Conservation (phyloP, 2,113 vertebrate species). For the Cairina moschata region DNA sequence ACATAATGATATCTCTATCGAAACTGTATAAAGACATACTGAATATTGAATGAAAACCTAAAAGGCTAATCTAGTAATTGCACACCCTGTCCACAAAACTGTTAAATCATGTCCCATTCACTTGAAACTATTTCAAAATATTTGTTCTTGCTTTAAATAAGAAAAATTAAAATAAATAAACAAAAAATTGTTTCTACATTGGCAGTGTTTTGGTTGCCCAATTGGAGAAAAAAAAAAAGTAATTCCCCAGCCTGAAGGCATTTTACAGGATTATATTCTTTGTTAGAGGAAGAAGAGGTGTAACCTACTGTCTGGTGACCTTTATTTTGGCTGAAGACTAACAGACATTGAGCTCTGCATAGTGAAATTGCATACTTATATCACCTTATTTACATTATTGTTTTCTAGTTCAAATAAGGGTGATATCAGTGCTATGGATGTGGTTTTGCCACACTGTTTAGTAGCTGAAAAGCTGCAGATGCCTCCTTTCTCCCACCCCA, state of each 20-base stretch:
- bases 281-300: slow-evolving; percentile 55
- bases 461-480: slow-evolving; percentile 7
- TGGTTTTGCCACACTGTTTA: background rate
- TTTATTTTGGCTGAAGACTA: slow-evolving; percentile 75
- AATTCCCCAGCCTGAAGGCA: slow-evolving; percentile 53
- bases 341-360: slow-evolving; percentile 40
- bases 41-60: background rate
- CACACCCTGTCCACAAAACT: background rate
- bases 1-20: background rate
- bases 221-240: background rate
- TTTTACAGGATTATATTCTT: slow-evolving; percentile 55
- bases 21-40: background rate
- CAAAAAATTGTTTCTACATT: background rate
- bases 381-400: slow-evolving; percentile 59
- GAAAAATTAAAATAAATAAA: background rate
- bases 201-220: background rate
- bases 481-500: accelerated
- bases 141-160: background rate
- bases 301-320: slow-evolving; percentile 66
- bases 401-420: slow-evolving; percentile 66
- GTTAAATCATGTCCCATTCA: background rate
- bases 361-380: slow-evolving; percentile 38
- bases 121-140: background rate
- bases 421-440: background rate
- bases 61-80: background rate